Evolutionary conservation across 2,797 vertebrate species (phyloP).

Genomic region (Clamator glandarius): DNA sequence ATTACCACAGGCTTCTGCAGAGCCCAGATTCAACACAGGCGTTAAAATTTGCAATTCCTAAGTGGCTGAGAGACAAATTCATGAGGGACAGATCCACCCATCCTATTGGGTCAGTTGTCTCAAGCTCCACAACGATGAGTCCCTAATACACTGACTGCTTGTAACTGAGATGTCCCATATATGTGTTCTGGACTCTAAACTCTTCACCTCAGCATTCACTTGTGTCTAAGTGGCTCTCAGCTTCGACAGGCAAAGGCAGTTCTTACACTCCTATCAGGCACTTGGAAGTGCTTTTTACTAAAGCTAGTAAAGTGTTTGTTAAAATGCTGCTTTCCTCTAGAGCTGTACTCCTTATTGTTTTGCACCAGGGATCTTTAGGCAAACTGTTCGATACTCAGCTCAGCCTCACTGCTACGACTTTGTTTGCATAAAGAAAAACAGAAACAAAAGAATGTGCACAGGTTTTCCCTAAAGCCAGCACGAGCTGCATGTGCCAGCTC

Average conservation of each 20-base stretch:
- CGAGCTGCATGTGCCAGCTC: accelerated
- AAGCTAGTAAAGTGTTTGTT: too few relatives aligned
- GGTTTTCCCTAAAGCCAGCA: neutral
- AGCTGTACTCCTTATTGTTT: constrained; percentile 6
- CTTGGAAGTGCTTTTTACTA: neutral
- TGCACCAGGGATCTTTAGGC: neutral
- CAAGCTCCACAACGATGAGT: neutral
- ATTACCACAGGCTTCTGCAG: neutral
- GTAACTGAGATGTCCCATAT: neutral
- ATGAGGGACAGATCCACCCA: accelerated
- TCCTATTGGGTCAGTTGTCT: neutral
- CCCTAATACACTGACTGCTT: neutral
- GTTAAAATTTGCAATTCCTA: neutral
- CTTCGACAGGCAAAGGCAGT: neutral
- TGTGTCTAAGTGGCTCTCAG: neutral
- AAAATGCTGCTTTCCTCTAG: neutral
- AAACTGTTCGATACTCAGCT: neutral
- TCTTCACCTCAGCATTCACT: neutral
- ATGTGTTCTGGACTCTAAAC: neutral
- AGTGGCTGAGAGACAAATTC: neutral
- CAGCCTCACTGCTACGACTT: neutral
- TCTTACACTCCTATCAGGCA: neutral
- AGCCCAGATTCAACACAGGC: neutral
- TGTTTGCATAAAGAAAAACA: neutral
- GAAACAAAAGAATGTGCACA: neutral